Percentiles rank a stretch among this genome's conserved stretches.
phyloP scores from a whole-genome alignment of 2,888 invertebrate species.

The Tachystola acroxantha region DNA sequence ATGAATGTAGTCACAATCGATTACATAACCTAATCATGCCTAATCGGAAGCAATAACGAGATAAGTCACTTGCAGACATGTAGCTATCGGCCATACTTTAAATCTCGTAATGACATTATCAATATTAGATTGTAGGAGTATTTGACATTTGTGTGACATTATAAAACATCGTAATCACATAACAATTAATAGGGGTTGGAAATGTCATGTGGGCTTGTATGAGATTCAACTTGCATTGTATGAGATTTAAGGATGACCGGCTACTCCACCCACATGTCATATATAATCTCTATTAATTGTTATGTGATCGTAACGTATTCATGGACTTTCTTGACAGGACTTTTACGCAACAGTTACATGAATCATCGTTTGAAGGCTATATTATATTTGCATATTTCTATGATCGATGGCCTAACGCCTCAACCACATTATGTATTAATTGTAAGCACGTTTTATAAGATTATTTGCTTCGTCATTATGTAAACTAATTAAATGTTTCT shows the following conservation, averaged over 20 bases:
- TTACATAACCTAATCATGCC: slow-evolving; percentile 34
- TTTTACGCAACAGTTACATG: background rate
- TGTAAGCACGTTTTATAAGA: background rate
- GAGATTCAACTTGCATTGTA: no score
- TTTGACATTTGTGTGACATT: slow-evolving; percentile 28
- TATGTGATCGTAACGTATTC: no score
- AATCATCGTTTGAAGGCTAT: background rate
- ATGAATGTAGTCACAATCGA: slow-evolving; percentile 16
- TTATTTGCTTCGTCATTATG: background rate
- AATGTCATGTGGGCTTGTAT: no score
- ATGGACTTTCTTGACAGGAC: slow-evolving; percentile 1
- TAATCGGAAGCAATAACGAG: slow-evolving; percentile 25
- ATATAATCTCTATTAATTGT: no score
- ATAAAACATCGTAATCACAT: no score
- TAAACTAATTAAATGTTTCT: slow-evolving; percentile 13
- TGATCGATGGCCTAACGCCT: background rate
- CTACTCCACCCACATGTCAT: no score
- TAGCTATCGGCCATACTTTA: slow-evolving; percentile 18
- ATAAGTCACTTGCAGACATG: slow-evolving; percentile 15
- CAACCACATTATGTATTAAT: background rate
- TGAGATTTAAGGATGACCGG: no score
- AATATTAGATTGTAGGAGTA: slow-evolving; percentile 31
- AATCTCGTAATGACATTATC: slow-evolving; percentile 38
- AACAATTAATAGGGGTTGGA: no score
- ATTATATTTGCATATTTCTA: background rate